These are phyloP conservation scores for Furcifer pardalis DNA, from an alignment of 2,797 vertebrate species.

Conservation along the genomic window DNA sequence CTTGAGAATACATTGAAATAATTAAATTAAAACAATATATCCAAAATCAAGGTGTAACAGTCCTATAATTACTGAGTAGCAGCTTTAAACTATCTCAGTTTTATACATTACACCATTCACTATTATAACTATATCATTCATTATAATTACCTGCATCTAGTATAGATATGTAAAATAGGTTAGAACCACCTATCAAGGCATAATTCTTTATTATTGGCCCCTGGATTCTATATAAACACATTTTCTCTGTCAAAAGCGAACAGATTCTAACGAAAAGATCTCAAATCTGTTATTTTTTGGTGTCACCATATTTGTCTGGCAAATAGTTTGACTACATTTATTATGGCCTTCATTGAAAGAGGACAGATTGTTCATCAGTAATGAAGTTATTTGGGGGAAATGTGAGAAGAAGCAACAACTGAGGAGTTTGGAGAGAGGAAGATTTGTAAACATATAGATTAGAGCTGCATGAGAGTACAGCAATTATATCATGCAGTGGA, in stretches of 20 bases:
- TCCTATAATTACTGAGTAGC: not conserved
- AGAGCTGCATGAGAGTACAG: no score
- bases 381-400: not conserved
- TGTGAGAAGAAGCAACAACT: not conserved
- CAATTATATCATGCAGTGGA: no score
- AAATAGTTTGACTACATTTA: not conserved
- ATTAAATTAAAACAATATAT: constrained; percentile 26
- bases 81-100: constrained; percentile 18
- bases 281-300: not conserved
- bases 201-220: constrained; percentile 24
- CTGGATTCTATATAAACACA: constrained; percentile 16
- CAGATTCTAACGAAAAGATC: not conserved
- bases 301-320: not conserved
- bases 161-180: not conserved
- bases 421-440: no score
- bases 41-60: constrained; percentile 18
- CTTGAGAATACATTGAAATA: constrained; percentile 36
- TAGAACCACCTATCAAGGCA: not conserved
- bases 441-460: no score
- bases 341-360: not conserved
- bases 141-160: not conserved
- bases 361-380: not conserved
- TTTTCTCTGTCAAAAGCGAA: constrained; percentile 1
- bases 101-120: constrained; percentile 20
- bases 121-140: constrained; percentile 7